Evolutionary conservation across 2,113 vertebrate species (phyloP), one percentile per base, ranked within the genome.

Genomic region (Myxocyprinus asiaticus): DNA sequence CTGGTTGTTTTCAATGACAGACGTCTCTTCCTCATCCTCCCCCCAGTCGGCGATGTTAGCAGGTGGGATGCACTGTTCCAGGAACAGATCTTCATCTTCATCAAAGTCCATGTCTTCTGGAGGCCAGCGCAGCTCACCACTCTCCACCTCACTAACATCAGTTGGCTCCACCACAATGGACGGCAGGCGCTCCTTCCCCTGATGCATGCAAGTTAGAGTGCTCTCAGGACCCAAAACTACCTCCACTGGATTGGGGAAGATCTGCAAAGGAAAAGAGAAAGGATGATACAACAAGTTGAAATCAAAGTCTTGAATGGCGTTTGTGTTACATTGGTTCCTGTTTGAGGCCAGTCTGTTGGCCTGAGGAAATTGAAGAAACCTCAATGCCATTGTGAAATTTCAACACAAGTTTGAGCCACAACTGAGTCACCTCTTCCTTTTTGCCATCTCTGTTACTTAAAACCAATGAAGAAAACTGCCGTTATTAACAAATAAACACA

Each of bases 131-230:
- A 94, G 87, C 88, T 94, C 94, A 0, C 94, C 93, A 1, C 94
- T 95, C 88, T 95, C 94, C 82, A 94, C 93, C 81, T 94, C 93
- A 15, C 88, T 93, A 75, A 94, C 33, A 42, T 93, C 93, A 0
- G 92, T 94, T 51, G 93, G 93, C 4, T 95, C 94, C 83, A 95
- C 93, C 22, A 95, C 93, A 0, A 95, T 95, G 78, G 94, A 95
- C 3, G 94, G 94, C 3, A 94, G 86, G 4, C 93, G 92, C 81
- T 93, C 91, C 79, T 92, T 93, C 69, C 80, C 85, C 0, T 77
- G 87, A n/a, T 81, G 81, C 51, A 86, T 73, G 12, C 82, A 87
- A 77, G 76, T 85, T 68, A 87, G 15, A 11, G 85, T 74, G 15
- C 84, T 80, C 73, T 90, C 86, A 0, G 90, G 81, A 33, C 81